Percentiles rank a stretch among this genome's conserved stretches.
Evolutionary conservation across 2,113 vertebrate species (phyloP).

Genomic region (Lipotes vexillifer): DNA sequence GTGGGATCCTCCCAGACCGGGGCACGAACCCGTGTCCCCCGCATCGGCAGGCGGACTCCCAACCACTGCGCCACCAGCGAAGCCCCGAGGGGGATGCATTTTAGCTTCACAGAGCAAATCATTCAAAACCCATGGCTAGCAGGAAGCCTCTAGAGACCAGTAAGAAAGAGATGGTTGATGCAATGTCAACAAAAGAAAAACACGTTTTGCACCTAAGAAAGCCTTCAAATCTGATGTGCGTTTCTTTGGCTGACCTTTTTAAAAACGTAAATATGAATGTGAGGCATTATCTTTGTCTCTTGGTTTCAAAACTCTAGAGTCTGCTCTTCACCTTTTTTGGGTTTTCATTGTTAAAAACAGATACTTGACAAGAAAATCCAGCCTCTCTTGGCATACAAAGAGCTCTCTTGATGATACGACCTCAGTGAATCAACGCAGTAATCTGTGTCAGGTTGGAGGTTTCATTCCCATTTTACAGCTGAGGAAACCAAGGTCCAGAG

Average conservation of each 20-base stretch:
- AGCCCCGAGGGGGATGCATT: background rate
- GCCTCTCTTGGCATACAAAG: background rate
- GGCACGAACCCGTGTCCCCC: no score
- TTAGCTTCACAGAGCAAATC: background rate
- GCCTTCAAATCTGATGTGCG: background rate
- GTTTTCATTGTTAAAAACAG: background rate
- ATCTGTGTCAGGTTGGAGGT: background rate
- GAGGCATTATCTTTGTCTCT: background rate
- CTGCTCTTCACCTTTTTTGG: background rate
- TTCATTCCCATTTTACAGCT: background rate
- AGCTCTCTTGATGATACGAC: background rate
- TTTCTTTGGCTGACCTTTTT: background rate
- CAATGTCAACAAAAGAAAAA: background rate
- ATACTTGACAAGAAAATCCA: background rate
- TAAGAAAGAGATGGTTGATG: background rate
- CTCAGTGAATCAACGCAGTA: accelerated
- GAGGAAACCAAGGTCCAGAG: background rate
- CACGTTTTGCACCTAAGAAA: background rate
- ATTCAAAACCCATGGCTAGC: background rate
- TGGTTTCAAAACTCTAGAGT: background rate
- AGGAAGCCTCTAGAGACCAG: background rate
- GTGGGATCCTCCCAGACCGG: no score
- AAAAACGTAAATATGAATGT: background rate
- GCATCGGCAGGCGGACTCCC: no score
- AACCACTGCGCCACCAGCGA: no score